phyloP scores from a whole-genome alignment of 2,888 invertebrate genomes.

The Epistrophe eligans region DNA sequence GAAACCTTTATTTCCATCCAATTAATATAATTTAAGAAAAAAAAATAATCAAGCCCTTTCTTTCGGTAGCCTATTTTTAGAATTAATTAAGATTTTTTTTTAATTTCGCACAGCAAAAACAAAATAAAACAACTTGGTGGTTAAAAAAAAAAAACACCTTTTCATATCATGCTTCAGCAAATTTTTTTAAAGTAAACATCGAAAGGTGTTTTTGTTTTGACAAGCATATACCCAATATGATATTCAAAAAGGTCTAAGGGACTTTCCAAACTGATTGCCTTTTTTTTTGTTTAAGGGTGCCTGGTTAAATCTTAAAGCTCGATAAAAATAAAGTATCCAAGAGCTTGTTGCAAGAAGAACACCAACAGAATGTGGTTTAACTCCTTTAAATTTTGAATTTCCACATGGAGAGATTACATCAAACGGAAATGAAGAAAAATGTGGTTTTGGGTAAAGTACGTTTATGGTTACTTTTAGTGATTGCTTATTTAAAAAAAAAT shows the following conservation, averaged over 20 bases:
- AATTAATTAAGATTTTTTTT: conserved; percentile 3
- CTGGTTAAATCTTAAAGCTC: conserved; percentile 3
- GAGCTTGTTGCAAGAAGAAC: background rate
- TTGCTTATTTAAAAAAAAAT: background rate
- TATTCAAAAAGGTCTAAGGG: conserved; percentile 21
- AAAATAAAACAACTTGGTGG: background rate
- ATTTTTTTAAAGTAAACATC: conserved; percentile 22
- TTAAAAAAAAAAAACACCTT: background rate
- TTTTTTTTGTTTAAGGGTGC: conserved; percentile 25
- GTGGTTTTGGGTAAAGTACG: background rate
- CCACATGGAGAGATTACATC: conserved; percentile 4
- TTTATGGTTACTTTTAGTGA: conserved; percentile 18
- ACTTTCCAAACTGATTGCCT: conserved; percentile 3
- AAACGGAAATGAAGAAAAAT: conserved; percentile 23
- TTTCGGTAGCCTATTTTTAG: background rate
- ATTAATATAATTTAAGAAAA: background rate
- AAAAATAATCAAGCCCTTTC: background rate
- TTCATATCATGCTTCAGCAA: conserved; percentile 13
- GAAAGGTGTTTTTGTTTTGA: conserved; percentile 32
- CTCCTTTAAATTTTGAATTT: conserved; percentile 10
- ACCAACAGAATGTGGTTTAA: background rate
- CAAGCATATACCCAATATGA: background rate
- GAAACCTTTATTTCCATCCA: background rate
- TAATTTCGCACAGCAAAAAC: background rate
- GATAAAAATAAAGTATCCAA: conserved; percentile 13